A percentile compares a stretch with the other conserved stretches of the same genome.
These are phyloP conservation scores for Aricia agestis DNA, from an alignment of 1,140 invertebrate genomes.

Conservation along the genomic window DNA sequence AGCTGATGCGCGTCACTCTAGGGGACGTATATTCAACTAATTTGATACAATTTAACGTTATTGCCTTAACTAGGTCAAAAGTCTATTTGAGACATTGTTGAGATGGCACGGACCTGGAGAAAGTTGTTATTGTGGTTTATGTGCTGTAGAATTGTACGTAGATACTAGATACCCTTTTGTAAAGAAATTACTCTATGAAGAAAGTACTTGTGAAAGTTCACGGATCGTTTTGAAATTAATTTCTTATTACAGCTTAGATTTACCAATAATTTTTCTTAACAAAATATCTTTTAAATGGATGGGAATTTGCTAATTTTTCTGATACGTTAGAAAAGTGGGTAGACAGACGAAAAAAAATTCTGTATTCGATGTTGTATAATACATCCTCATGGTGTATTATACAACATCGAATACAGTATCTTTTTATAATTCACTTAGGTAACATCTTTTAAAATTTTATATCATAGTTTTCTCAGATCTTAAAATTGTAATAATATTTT, in stretches of 20 bases:
- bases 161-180: background rate
- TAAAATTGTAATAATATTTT: no score
- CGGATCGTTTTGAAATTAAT: background rate
- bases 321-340: no score
- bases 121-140: slow-evolving; percentile 18
- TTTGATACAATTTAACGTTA: slow-evolving; percentile 40
- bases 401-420: no score
- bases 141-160: background rate
- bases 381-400: no score
- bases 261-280: no score
- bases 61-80: slow-evolving; percentile 42
- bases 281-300: no score
- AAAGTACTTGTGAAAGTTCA: slow-evolving; percentile 1
- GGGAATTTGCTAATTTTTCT: no score
- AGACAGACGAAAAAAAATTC: no score
- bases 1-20: background rate
- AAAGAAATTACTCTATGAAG: background rate
- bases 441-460: no score
- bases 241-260: background rate
- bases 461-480: no score
- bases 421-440: no score
- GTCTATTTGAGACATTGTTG: slow-evolving; percentile 37
- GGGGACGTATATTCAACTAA: slow-evolving; percentile 35
- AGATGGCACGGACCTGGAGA: slow-evolving; percentile 22
- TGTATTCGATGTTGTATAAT: no score